A percentile compares a stretch with the other conserved stretches of the same genome.
phyloP scores from a whole-genome alignment of 2,888 invertebrate species.

The Lycia hirtaria region DNA sequence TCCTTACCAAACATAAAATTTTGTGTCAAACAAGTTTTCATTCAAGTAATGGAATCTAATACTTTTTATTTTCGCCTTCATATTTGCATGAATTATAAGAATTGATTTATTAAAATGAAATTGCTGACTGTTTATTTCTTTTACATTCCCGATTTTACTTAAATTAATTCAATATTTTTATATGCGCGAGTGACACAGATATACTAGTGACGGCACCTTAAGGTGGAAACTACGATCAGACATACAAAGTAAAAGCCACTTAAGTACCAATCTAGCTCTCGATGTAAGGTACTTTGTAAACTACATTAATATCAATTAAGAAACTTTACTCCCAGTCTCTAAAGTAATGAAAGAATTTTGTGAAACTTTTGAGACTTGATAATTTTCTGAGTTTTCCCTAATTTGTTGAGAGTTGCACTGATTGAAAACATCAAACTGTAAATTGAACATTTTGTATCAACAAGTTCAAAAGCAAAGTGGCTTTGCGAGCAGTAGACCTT shows the following conservation, averaged over 20 bases:
- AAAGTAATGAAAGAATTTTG: conserved; percentile 24
- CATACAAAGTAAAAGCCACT: conserved; percentile 19
- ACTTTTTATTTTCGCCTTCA: too few relatives aligned
- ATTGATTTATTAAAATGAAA: too few relatives aligned
- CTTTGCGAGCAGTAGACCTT: too few relatives aligned
- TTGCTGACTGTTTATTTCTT: too few relatives aligned
- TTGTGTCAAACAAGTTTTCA: too few relatives aligned
- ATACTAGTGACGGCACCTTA: too few relatives aligned
- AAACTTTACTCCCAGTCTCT: conserved; percentile 34
- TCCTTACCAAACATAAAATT: too few relatives aligned
- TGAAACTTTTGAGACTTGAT: conserved; percentile 23
- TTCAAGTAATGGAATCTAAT: too few relatives aligned
- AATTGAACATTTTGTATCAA: conserved; percentile 1
- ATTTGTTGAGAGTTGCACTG: conserved; percentile 14
- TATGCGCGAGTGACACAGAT: too few relatives aligned
- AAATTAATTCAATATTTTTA: too few relatives aligned
- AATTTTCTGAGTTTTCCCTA: conserved; percentile 17
- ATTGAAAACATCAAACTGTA: conserved; percentile 11
- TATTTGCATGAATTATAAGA: too few relatives aligned
- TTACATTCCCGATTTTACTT: too few relatives aligned
- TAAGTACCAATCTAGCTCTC: conserved; percentile 25
- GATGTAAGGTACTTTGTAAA: conserved; percentile 29
- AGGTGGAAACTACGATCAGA: conserved; percentile 31
- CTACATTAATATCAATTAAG: conserved; percentile 40
- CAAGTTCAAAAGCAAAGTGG: not conserved